phyloP scores from a whole-genome alignment of 2,797 vertebrate species.

The Helicolenus hilgendorfi region DNA sequence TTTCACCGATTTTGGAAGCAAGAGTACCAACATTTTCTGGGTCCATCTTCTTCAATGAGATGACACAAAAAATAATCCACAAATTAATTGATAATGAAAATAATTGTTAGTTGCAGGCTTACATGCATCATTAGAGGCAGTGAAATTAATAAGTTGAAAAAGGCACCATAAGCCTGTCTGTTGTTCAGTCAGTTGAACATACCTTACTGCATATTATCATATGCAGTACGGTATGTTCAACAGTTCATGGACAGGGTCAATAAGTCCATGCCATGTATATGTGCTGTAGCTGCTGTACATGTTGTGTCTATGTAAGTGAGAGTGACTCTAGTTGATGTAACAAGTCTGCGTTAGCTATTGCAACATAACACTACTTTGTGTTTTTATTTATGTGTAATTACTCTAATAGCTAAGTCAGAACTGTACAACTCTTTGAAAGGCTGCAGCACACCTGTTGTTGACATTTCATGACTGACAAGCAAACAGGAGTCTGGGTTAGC shows the following conservation, averaged over 20 bases:
- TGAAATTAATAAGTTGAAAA: background rate
- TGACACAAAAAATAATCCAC: background rate
- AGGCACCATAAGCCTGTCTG: background rate
- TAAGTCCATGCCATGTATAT: background rate
- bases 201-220: background rate
- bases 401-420: background rate
- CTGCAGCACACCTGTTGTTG: conserved; percentile 36
- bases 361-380: background rate
- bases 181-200: background rate
- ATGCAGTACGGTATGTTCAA: too few relatives aligned
- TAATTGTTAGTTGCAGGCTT: background rate
- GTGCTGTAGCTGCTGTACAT: background rate
- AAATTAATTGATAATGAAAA: background rate
- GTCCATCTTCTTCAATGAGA: background rate
- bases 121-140: background rate
- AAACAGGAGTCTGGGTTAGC: conserved; percentile 19
- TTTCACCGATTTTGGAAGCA: background rate
- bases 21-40: background rate
- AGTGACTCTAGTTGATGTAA: background rate
- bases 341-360: background rate
- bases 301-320: background rate
- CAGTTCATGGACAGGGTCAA: background rate
- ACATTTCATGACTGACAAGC: conserved; percentile 38
- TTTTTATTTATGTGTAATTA: background rate
- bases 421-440: background rate